Evolutionary conservation across 2,797 vertebrate species (phyloP).

Genomic region (Enteromius unitaeniatus): DNA sequence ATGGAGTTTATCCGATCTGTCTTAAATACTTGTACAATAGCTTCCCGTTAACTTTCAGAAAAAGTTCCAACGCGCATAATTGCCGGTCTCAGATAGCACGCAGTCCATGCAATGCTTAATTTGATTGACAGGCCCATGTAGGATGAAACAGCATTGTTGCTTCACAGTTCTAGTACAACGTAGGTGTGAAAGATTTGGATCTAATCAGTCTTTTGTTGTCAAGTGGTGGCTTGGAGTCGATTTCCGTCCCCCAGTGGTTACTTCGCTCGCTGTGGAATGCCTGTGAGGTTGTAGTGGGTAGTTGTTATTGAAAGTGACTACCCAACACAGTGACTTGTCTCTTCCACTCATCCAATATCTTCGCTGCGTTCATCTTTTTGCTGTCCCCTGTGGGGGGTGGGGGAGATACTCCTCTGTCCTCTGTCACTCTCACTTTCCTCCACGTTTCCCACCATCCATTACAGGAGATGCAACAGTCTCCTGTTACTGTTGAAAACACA

Average conservation of each 20-base stretch:
- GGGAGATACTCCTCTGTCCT: constrained; percentile 26
- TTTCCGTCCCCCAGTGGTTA: constrained; percentile 1
- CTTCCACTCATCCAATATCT: constrained; percentile 52
- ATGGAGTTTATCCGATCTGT: constrained; percentile 18
- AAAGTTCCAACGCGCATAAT: not conserved
- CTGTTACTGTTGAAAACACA: constrained; percentile 32
- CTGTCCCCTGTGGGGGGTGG: constrained; percentile 46
- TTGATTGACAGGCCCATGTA: not conserved
- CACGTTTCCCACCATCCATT: constrained; percentile 22
- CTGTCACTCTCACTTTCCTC: constrained; percentile 20
- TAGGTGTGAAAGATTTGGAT: constrained; percentile 2
- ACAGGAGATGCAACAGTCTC: constrained; percentile 4
- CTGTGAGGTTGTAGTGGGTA: constrained; percentile 34
- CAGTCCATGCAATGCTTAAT: constrained; percentile 17
- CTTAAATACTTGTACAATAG: constrained; percentile 22
- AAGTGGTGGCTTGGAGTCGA: constrained; percentile 14
- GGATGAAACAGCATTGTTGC: constrained; percentile 14
- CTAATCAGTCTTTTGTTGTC: constrained; percentile 36
- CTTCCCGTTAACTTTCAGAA: constrained; percentile 25
- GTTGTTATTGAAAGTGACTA: constrained; percentile 65
- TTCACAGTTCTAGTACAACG: constrained; percentile 19
- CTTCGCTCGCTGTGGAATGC: not conserved
- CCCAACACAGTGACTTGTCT: constrained; percentile 59
- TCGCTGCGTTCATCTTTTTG: constrained; percentile 37
- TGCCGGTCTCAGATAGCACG: constrained; percentile 1